phyloP scores from a whole-genome alignment of 2,888 invertebrate genomes.

The Conus canariensis region DNA sequence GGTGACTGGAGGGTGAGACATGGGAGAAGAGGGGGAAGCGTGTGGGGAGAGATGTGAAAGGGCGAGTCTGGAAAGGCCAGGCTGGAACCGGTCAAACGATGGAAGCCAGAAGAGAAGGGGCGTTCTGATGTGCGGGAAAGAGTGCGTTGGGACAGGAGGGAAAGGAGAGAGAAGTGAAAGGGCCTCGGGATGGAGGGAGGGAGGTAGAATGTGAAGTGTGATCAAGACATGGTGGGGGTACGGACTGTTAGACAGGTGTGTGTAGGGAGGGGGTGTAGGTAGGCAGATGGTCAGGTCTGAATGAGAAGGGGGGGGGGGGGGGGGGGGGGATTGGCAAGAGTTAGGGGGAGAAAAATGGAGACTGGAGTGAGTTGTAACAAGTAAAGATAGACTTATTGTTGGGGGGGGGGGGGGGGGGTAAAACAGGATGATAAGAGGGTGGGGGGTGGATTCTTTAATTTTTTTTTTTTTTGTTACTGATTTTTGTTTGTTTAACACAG shows the following conservation, averaged over 20 bases:
- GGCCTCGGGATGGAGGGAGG: neutral
- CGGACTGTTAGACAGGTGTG: neutral
- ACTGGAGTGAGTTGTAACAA: neutral
- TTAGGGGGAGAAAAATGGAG: neutral
- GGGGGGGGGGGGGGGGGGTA: neutral
- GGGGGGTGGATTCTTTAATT: neutral
- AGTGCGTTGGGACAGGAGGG: neutral
- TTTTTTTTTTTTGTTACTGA: too few relatives aligned
- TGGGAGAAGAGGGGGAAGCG: neutral
- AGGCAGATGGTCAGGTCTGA: neutral
- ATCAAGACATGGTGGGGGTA: too few relatives aligned
- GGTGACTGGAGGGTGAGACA: neutral
- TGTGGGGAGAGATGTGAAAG: neutral
- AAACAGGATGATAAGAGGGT: neutral
- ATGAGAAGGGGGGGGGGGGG: neutral
- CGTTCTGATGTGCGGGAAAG: neutral
- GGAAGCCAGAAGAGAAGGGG: too few relatives aligned
- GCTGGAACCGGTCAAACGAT: too few relatives aligned
- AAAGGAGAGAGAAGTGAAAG: neutral
- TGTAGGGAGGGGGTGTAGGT: neutral
- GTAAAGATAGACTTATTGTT: neutral
- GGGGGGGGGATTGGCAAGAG: neutral
- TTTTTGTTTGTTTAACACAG: too few relatives aligned
- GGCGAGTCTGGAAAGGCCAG: neutral
- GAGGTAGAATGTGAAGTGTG: neutral